Conservation (phyloP, 2,888 invertebrate genomes). For the Scaptomyza reducta region DNA sequence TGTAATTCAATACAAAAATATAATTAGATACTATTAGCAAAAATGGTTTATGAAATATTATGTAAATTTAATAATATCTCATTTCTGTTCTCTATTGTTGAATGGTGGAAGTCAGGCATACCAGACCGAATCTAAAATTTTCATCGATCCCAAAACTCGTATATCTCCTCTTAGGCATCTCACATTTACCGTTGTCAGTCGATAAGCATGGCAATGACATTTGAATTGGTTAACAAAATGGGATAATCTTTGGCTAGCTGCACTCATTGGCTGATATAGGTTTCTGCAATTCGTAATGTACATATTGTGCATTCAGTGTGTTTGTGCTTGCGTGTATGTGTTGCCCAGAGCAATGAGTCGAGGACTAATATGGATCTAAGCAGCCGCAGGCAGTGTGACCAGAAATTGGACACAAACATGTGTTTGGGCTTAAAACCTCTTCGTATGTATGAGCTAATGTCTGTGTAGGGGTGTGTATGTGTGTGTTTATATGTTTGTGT, state of each 20-base stretch:
- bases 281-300: constrained; percentile 32
- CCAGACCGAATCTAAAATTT: not conserved
- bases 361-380: constrained; percentile 64
- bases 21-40: too few relatives aligned
- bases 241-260: constrained; percentile 30
- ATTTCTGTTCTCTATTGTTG: not conserved
- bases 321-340: not conserved
- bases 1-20: too few relatives aligned
- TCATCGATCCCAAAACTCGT: not conserved
- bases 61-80: not conserved
- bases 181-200: constrained; percentile 3
- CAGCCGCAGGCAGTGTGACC: constrained; percentile 34
- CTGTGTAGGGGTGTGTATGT: not conserved
- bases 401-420: constrained; percentile 40
- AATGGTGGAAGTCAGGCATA: not conserved
- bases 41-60: too few relatives aligned
- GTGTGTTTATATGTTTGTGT: constrained; percentile 9
- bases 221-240: constrained; percentile 54
- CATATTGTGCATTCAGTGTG: constrained; percentile 7
- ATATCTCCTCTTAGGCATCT: not conserved
- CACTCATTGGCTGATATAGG: constrained; percentile 22
- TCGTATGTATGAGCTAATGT: not conserved
- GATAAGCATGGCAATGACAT: constrained; percentile 30
- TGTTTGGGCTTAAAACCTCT: constrained; percentile 34
- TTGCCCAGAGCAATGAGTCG: constrained; percentile 17